Base-by-base conservation (phyloP, 2,888 invertebrate species). In the Aquatica leii region DNA sequence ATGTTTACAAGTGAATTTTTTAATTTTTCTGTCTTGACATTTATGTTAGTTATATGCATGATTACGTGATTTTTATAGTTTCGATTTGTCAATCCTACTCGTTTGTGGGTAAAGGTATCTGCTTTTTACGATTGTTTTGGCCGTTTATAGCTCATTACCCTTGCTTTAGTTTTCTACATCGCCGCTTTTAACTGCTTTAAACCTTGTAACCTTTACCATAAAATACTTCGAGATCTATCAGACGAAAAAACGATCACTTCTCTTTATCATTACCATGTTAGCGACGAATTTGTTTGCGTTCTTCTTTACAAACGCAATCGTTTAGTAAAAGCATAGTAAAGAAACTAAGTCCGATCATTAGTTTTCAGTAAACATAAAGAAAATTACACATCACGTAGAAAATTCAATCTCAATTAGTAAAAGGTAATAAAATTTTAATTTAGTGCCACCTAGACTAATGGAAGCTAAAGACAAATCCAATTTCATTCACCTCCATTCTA, bases 381-480 rank as follows among this genome's bases (percentile, higher is more conserved):
- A 48, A 31, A 24, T 17, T 18, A 24, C 34, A 20, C n/a, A 15
- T 48, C 55, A 54, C 15, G 48, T n/a, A 11, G 14, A 34, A 4
- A 3, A 24, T 24, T 24, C 43, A 24, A 46, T 46, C 37, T 20
- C 56, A 35, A 50, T 52, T 51, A 52, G 21, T 4, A 9, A 14
- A 14, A 17, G 31, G 20, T 17, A 37, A 18, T 50, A 43, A 51
- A 43, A 52, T 59, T 52, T 59, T 52, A 59, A 52, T 59, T 31
- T 51, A 41, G 18, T 18, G 17, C 6, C 59, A 59, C 43, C 46
- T 41, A 15, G 12, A 35, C 59, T 59, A 59, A 59, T 53, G 59
- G 53, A 53, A 54, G 17, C 53, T 41, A 20, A 21, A 49, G 58
- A 52, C 43, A 63, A 63, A 63, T 59, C 49, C 41, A 63, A 58